Base-by-base conservation (phyloP, 2,113 vertebrate genomes). In the Noctilio leporinus region DNA sequence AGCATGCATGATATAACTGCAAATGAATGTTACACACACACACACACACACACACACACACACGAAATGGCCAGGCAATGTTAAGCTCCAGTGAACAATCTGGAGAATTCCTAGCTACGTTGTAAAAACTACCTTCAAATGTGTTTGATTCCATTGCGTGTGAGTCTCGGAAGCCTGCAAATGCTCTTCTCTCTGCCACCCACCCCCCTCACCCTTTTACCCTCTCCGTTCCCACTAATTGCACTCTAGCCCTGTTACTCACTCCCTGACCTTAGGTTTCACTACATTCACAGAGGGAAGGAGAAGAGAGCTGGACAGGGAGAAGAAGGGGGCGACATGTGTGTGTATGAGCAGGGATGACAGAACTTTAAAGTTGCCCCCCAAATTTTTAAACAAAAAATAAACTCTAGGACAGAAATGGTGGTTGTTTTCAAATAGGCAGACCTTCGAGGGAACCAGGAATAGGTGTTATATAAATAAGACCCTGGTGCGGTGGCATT, bases 71-170 rank as follows among this genome's bases (percentile, higher is more conserved):
- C 6, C 28, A 76, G 62, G 40, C 38, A 62, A 80, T 43, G 38
- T 19, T 80, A 87, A 91, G n/a, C 4, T 75, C 30, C 73, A 88
- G 10, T 45, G 67, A 84, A 93, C 47, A 93, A 90, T 85, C 73
- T 38, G 24, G 45, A 20, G 57, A 87, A 96, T 90, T 89, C 91
- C 49, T 16, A 80, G 55, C 11, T 91, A 43, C 24, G 57, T 3
- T 85, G 47, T 84, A 84, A 83, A 89, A 49, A 57, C 73, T 30
- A 45, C 38, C 64, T 67, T 57, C 35, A 59, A 40, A 70, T 59
- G 53, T 22, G 30, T 62, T 67, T 77, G 47, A 62, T 43, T 87
- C 65, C n/a, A 57, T 30, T 89, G 57, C 65, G 30, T 89, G 19
- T 57, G 47, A 94, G 55, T 90, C 85, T 90, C 65, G 22, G 7